Conservation (phyloP, 1,140 invertebrate genomes). For the Geopemphigus sp. region DNA sequence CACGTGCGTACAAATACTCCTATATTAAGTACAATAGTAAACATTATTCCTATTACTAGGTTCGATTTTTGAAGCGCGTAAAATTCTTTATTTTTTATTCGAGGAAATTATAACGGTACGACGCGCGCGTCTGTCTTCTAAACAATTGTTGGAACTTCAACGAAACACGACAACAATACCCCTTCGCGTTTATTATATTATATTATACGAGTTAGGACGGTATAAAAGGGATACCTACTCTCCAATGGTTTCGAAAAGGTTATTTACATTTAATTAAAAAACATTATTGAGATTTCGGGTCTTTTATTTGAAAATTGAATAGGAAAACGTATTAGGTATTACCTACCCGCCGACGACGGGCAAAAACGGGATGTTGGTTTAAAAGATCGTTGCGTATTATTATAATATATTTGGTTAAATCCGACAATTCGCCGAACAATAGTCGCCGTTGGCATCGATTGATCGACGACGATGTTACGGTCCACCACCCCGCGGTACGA, state of each 20-base stretch:
- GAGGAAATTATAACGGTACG: too few species aligned
- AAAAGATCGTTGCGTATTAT: not conserved
- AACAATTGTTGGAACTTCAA: not conserved
- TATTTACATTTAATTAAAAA: constrained; percentile 27
- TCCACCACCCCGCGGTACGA: too few species aligned
- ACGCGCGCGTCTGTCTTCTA: not conserved
- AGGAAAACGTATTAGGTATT: not conserved
- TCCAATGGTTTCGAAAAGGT: not conserved
- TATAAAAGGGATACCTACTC: not conserved
- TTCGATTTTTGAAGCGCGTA: too few species aligned
- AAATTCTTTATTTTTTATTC: too few species aligned
- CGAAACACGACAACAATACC: too few species aligned
- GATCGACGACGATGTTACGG: constrained; percentile 28
- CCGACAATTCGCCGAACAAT: constrained; percentile 10
- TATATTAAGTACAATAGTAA: too few species aligned
- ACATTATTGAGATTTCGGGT: constrained; percentile 7
- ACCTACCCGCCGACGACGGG: too few species aligned
- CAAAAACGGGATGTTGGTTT: constrained; percentile 5
- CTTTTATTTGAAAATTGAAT: constrained; percentile 18
- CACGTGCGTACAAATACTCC: too few species aligned
- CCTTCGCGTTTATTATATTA: too few species aligned
- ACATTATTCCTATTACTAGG: too few species aligned
- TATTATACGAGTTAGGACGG: too few species aligned
- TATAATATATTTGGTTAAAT: not conserved
- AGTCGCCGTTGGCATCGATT: constrained; percentile 6